Evolutionary conservation across 2,888 invertebrate species (phyloP).

Genomic region (Drosophila recens): DNA sequence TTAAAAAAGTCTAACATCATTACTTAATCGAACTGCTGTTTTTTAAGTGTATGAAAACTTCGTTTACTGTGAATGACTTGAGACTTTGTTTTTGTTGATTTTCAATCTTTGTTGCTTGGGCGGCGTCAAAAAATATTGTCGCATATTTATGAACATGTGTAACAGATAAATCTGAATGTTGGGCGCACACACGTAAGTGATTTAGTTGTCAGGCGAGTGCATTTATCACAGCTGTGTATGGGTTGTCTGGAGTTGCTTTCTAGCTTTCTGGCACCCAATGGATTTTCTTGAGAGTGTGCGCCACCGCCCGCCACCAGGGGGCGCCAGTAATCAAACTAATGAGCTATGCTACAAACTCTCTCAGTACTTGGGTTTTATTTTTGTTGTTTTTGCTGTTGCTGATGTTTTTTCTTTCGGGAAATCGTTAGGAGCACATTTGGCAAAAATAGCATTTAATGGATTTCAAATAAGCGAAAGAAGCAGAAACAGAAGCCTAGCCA

Average conservation of each 20-base stretch:
- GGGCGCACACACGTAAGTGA: constrained; percentile 72
- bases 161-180: constrained; percentile 75
- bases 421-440: constrained; percentile 52
- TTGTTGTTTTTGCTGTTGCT: constrained; percentile 10
- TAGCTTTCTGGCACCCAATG: constrained; percentile 30
- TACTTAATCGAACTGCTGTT: not conserved
- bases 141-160: constrained; percentile 82
- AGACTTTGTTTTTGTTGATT: constrained; percentile 1
- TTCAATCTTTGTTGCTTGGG: constrained; percentile 15
- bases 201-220: constrained; percentile 81
- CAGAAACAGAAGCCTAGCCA: constrained; percentile 17
- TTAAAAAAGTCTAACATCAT: not conserved
- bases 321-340: constrained; percentile 79
- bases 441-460: constrained; percentile 85
- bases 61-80: not conserved
- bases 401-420: constrained; percentile 10
- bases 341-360: constrained; percentile 50
- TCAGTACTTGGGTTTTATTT: constrained; percentile 16
- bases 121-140: constrained; percentile 75
- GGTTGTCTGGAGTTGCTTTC: constrained; percentile 20
- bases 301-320: constrained; percentile 44
- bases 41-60: constrained; percentile 2
- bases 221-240: constrained; percentile 75
- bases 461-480: constrained; percentile 68
- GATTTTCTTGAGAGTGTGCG: constrained; percentile 7